Evolutionary conservation across 2,797 vertebrate species (phyloP).

Genomic region (Geotrypetes seraphini): DNA sequence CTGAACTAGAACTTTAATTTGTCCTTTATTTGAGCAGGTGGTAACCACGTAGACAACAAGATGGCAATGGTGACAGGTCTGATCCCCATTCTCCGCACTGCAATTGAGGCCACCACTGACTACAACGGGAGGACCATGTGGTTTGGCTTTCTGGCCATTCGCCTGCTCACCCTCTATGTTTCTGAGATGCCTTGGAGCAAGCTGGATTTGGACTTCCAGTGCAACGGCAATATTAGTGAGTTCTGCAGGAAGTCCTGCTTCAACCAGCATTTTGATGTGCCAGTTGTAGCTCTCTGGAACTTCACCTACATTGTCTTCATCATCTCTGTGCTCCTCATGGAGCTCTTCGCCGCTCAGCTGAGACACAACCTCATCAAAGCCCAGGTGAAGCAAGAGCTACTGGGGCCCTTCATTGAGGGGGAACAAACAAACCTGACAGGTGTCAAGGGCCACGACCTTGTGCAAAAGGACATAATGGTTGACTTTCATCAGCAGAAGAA

Average conservation of each 20-base stretch:
- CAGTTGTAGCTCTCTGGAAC: constrained; percentile 7
- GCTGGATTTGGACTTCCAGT: constrained; percentile 14
- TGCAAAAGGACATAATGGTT: background rate
- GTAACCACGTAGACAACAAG: too few relatives aligned
- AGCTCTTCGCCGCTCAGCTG: constrained; percentile 9
- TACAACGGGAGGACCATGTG: constrained; percentile 10
- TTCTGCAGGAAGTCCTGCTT: constrained; percentile 15
- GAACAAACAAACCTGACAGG: background rate
- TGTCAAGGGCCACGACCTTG: background rate
- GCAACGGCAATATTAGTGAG: constrained; percentile 1
- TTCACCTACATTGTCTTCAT: constrained; percentile 8
- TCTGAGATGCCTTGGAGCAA: constrained; percentile 13
- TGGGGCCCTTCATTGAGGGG: background rate
- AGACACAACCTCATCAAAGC: constrained; percentile 4
- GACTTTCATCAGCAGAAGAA: constrained; percentile 23
- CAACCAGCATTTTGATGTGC: constrained; percentile 5
- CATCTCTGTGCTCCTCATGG: constrained; percentile 9
- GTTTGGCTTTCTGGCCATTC: constrained; percentile 14
- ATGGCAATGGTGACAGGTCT: constrained; percentile 42
- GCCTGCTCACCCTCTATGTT: constrained; percentile 11
- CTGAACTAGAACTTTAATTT: too few relatives aligned
- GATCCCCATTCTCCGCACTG: constrained; percentile 43
- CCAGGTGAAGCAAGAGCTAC: constrained; percentile 5
- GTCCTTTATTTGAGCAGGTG: background rate
- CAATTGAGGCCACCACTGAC: constrained; percentile 27